Conservation (phyloP, 2,888 invertebrate species). For the Sesia apiformis region DNA sequence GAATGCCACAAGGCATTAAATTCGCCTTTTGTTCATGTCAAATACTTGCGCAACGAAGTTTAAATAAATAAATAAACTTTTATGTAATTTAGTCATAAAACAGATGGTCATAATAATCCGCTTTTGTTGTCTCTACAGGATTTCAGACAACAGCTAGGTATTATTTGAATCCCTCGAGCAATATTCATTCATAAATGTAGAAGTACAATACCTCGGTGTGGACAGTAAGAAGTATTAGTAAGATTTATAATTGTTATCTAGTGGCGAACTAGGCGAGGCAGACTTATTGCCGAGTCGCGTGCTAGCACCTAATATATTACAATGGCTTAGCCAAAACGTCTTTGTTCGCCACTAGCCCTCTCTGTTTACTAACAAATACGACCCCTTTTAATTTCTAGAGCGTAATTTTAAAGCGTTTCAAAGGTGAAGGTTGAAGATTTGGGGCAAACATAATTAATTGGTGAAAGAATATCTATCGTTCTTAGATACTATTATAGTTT, state of each 20-base stretch:
- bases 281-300: constrained; percentile 62
- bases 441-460: no score
- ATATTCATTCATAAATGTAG: neutral
- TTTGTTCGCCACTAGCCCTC: constrained; percentile 49
- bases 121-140: no score
- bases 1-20: no score
- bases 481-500: no score
- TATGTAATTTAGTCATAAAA: no score
- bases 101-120: no score
- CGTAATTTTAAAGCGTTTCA: neutral
- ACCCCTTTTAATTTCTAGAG: constrained; percentile 1
- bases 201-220: constrained; percentile 34
- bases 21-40: no score
- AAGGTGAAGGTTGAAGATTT: neutral
- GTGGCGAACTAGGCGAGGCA: constrained; percentile 52
- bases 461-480: no score
- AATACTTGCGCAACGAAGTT: no score
- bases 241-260: constrained; percentile 69
- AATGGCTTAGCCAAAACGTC: constrained; percentile 55
- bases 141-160: no score
- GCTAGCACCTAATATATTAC: constrained; percentile 62
- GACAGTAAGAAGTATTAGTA: constrained; percentile 61
- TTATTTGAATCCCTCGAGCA: no score
- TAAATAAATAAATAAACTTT: no score
- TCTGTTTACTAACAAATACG: constrained; percentile 53